A percentile compares a stretch with the other conserved stretches of the same genome.
These are phyloP conservation scores for Protobothrops mucrosquamatus DNA, from an alignment of 2,113 vertebrate genomes.

Conservation along the genomic window DNA sequence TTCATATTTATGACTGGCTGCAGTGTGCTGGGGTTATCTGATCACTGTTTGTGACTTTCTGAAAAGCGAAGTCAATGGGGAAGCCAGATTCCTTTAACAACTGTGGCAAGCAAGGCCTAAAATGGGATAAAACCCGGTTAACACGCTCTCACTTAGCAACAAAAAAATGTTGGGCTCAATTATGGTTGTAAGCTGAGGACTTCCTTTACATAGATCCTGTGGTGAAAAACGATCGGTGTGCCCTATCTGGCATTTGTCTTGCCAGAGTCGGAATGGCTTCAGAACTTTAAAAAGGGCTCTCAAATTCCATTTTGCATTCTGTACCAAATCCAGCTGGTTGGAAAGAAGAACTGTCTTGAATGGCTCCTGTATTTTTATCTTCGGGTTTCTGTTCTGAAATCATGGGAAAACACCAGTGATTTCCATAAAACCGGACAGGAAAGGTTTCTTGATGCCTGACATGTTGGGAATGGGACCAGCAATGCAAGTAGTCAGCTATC, in stretches of 20 bases:
- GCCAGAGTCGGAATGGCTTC: neutral
- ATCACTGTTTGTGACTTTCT: neutral
- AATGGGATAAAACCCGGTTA: too few species aligned
- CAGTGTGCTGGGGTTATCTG: neutral
- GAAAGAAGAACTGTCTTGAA: constrained; percentile 8
- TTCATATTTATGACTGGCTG: neutral
- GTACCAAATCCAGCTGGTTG: neutral
- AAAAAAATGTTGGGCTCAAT: too few species aligned
- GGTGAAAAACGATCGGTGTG: neutral
- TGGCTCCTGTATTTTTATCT: neutral
- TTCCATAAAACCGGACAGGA: neutral
- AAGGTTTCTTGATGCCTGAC: neutral
- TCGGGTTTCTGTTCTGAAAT: neutral
- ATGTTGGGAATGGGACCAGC: neutral
- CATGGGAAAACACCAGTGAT: neutral
- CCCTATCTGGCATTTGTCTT: neutral
- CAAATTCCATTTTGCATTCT: constrained; percentile 29
- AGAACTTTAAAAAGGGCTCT: constrained; percentile 27
- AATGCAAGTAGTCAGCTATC: neutral
- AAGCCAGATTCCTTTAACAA: neutral
- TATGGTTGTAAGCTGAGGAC: too few species aligned
- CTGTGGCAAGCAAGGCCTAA: neutral
- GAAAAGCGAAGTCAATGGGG: neutral
- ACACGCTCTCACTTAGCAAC: too few species aligned
- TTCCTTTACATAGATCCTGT: neutral